These are phyloP conservation scores for Kradibia gibbosae DNA, from an alignment of 1,140 invertebrate species.

Conservation along the genomic window DNA sequence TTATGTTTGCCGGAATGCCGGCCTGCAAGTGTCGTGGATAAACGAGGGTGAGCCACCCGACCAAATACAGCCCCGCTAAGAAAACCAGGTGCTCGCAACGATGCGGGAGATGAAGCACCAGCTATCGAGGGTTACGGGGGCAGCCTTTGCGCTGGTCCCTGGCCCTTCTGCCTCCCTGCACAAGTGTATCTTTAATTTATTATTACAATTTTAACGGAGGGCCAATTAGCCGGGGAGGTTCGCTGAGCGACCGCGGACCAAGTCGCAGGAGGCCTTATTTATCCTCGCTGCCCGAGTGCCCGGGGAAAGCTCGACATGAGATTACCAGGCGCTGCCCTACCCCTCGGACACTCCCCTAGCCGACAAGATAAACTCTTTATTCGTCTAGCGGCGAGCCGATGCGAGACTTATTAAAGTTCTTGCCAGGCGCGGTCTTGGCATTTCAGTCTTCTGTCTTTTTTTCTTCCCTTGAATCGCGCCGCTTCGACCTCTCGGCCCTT, in stretches of 20 bases:
- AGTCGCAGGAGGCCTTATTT: background rate
- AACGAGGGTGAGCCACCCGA: background rate
- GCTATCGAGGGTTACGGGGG: background rate
- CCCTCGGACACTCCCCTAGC: too few species aligned
- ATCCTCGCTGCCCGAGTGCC: background rate
- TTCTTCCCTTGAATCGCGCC: too few species aligned
- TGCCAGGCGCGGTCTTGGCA: too few species aligned
- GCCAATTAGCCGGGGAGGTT: background rate
- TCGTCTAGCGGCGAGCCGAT: too few species aligned
- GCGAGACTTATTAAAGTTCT: too few species aligned
- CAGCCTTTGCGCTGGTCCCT: background rate
- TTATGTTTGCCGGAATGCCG: background rate
- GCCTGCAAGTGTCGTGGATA: background rate
- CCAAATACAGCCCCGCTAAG: background rate
- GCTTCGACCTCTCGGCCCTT: too few species aligned
- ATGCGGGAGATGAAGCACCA: background rate
- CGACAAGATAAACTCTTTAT: too few species aligned
- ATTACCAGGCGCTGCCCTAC: too few species aligned
- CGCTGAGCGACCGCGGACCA: background rate
- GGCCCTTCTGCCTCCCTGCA: background rate
- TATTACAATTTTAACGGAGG: background rate
- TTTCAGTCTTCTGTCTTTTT: too few species aligned
- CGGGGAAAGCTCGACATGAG: background rate
- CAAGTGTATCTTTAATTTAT: background rate
- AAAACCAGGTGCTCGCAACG: slow-evolving; percentile 4